Evolutionary conservation across 2,113 vertebrate species (phyloP), one percentile per base, ranked within the genome.

Genomic region (Saccopteryx leptura): DNA sequence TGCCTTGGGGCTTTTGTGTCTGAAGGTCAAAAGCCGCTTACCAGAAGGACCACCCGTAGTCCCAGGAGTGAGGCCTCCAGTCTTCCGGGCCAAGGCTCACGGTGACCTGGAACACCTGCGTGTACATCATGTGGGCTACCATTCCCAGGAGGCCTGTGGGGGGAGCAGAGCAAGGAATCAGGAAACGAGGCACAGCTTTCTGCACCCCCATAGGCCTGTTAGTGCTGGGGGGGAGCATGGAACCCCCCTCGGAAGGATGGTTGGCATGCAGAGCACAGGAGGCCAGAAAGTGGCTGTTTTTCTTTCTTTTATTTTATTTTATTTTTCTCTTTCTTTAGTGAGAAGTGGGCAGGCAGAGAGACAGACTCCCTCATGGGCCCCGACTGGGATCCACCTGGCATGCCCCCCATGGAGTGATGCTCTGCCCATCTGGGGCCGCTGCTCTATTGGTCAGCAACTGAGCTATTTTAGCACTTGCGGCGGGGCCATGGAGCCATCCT

Each of bases 61-160:
- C 99, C 99, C 99, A 99, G 10, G 99, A 99, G 82, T 99, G 99
- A 66, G 99, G 99, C 74, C 99, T 99, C 99, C 99, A 99, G 98
- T 99, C 99, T 97, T 99, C 99, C 31, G 99, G 99, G 82, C 99
- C 99, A 17, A 99, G 98, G 93, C 99, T 99, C 89, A 99, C 99
- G 0, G 99, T 99, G 97, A 99, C 99, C 98, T 99, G 99, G 98
- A 99, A 99, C 21, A 99, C 99, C 65, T 99, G 99, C 4, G 99
- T 99, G 97, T 99, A 99, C 99, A 99, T 99, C 99, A 99, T 99
- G 97, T 99, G 99, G 80, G 99, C 99, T 52, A 99, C 99, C 99
- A 99, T 99, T 15, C 99, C 99, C 91, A 99, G 97, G 82, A 99
- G 99, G 97, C 99, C 99, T 99, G 97, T 0, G 15, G 74, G 93